Conservation (phyloP, 1,140 invertebrate genomes). For the Camponotus floridanus region DNA sequence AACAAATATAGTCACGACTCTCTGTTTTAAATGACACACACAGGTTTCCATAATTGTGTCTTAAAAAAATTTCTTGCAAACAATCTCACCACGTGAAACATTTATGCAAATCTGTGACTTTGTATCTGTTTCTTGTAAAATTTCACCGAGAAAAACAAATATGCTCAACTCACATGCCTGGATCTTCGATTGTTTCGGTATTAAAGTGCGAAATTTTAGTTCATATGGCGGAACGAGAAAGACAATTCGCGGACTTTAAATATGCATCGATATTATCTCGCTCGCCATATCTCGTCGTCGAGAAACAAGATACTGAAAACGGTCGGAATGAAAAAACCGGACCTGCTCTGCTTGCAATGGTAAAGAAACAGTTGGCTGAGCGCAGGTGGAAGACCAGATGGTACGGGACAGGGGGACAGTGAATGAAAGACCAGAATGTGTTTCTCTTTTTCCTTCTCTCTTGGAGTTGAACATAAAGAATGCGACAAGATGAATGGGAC, state of each 20-base stretch:
- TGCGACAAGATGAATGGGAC: constrained; percentile 54
- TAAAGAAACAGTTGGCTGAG: constrained; percentile 63
- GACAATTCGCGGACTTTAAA: background rate
- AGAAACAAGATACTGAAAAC: constrained; percentile 50
- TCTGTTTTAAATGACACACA: background rate
- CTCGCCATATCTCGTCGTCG: constrained; percentile 35
- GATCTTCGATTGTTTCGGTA: background rate
- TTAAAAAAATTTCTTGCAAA: background rate
- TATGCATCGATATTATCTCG: constrained; percentile 8
- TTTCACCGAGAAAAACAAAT: background rate
- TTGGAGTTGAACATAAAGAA: background rate
- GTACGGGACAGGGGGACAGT: constrained; percentile 47
- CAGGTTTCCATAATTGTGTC: background rate
- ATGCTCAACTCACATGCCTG: background rate
- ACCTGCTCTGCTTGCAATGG: constrained; percentile 59
- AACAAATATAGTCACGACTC: background rate
- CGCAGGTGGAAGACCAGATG: constrained; percentile 74
- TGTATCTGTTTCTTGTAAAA: background rate
- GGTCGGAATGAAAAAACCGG: constrained; percentile 59
- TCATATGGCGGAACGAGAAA: background rate
- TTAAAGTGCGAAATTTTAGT: background rate
- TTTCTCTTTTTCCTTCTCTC: constrained; percentile 1
- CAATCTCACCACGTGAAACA: background rate
- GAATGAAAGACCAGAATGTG: constrained; percentile 66
- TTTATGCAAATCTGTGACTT: background rate